Base-by-base conservation (phyloP, 2,797 vertebrate genomes). In the Clarias pachynema region DNA sequence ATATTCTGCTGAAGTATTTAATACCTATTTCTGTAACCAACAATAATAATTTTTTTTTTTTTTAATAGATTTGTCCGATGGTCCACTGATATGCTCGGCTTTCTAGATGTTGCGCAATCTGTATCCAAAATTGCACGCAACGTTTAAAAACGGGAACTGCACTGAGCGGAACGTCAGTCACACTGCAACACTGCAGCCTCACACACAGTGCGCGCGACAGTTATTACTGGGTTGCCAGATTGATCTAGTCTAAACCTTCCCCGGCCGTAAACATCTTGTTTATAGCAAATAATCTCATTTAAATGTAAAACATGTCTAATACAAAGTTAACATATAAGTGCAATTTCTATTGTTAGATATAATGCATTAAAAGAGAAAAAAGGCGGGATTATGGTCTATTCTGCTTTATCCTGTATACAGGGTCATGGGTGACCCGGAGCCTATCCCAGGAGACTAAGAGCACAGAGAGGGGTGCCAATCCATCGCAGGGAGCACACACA, bases 231-330 rank as follows among this genome's bases (percentile, higher is more conserved):
- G 62, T 66, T 80, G 79, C 79, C 79, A 53, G 62, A 22, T 80
- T 66, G 62, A 7, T 3, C 2, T 29, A 2, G 0, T 20, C 44
- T 65, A 7, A 79, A 0, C 4, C 9, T 0, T 63, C 8, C 8
- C 1, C 2, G 0, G 0, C 3, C 5, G 0, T 15, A 0, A 63
- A 26, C 3, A 10, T 44, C 2, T 20, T 14, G 9, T 79, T 26
- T 20, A 49, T 18, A 65, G 37, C 4, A 20, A 44, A 63, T 79
- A 65, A 22, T 49, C 22, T 40, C 2, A 78, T 15, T 60, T 15
- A 60, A 60, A n/a, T 40, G 4, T 1, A 37, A 37, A 15, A 78
- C 4, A 60, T 37, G 24, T 60, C 18, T 18, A 69, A 74, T 9
- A 56, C 8, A 24, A n/a, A 15, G 20, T 79, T 62, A 16, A 49